Evolutionary conservation across 1,140 invertebrate genomes (phyloP).

Genomic region (Polypedilum vanderplanki): DNA sequence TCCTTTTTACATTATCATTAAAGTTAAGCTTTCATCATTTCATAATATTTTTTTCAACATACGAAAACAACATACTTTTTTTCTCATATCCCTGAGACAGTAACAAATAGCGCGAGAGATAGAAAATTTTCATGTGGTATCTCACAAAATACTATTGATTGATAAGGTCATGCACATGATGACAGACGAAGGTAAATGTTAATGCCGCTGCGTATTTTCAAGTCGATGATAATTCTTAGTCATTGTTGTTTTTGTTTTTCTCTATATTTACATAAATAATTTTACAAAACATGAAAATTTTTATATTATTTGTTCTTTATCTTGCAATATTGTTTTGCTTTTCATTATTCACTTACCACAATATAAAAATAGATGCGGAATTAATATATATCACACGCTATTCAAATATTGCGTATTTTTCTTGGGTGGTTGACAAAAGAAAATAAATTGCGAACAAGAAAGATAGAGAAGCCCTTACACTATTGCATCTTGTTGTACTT

Average conservation of each 20-base stretch:
- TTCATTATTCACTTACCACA: too few species aligned
- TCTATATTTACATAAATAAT: neutral
- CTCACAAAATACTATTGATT: neutral
- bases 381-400: neutral
- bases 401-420: conserved; percentile 1
- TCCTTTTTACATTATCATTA: too few species aligned
- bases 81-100: neutral
- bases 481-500: neutral
- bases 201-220: neutral
- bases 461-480: too few species aligned
- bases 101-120: neutral
- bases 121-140: neutral
- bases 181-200: conserved; percentile 11
- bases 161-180: conserved; percentile 12
- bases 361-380: neutral
- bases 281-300: too few species aligned
- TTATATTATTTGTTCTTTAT: too few species aligned
- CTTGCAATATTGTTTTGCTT: too few species aligned
- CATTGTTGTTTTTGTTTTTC: too few species aligned
- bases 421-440: neutral
- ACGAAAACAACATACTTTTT: too few species aligned
- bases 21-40: too few species aligned
- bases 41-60: too few species aligned
- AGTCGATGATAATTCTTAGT: neutral
- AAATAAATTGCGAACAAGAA: too few species aligned